A percentile compares a stretch with the other conserved stretches of the same genome.
Evolutionary conservation across 1,140 invertebrate genomes (phyloP).

Genomic region (Drosophila virilis): DNA sequence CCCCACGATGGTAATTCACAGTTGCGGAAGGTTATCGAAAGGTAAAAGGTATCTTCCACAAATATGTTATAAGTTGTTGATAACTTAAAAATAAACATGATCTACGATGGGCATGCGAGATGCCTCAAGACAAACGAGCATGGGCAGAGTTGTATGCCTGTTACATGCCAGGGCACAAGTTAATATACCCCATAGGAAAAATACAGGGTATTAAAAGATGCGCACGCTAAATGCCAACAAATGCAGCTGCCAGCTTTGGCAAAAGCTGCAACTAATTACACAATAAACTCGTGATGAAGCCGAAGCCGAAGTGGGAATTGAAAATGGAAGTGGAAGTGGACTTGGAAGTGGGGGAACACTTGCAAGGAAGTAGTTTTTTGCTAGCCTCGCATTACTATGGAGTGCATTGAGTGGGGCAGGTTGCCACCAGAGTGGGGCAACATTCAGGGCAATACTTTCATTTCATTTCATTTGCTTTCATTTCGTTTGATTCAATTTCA

Average conservation of each 20-base stretch:
- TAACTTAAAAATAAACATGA: too few relatives aligned
- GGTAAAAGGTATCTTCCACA: too few relatives aligned
- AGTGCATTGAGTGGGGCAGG: not conserved
- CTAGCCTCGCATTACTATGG: not conserved
- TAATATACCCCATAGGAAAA: not conserved
- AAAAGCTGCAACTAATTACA: constrained; percentile 39
- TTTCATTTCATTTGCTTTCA: constrained; percentile 43
- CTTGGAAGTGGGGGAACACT: constrained; percentile 6
- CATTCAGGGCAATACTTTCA: constrained; percentile 40
- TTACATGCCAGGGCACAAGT: too few relatives aligned
- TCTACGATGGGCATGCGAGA: too few relatives aligned
- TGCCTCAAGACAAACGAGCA: too few relatives aligned
- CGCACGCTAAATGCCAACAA: constrained; percentile 18
- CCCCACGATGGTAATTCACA: too few relatives aligned
- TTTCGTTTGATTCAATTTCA: constrained; percentile 24
- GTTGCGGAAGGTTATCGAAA: too few relatives aligned
- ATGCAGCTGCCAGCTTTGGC: constrained; percentile 25
- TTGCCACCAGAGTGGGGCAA: constrained; percentile 1
- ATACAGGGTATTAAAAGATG: constrained; percentile 24
- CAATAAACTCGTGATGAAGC: constrained; percentile 29
- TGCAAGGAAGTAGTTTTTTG: constrained; percentile 13
- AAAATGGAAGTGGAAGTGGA: constrained; percentile 15
- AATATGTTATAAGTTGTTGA: too few relatives aligned
- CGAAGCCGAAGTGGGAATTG: not conserved
- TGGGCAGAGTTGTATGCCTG: too few relatives aligned